These are phyloP conservation scores for Rhagologus leucostigma DNA, from an alignment of 2,113 vertebrate species.

Conservation along the genomic window DNA sequence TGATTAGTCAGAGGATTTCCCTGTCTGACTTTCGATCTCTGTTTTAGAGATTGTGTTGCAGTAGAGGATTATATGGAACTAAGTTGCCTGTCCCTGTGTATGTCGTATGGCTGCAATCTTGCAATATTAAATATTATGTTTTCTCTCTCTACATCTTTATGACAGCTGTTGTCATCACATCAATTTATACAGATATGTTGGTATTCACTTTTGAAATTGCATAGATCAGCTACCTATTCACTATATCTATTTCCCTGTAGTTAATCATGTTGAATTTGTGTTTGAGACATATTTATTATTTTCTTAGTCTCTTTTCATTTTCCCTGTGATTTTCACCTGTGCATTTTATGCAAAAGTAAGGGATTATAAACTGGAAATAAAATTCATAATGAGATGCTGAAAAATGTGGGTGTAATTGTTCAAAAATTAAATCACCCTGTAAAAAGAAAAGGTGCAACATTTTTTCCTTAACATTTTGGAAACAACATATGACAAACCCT, in stretches of 20 bases:
- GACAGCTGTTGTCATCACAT: background rate
- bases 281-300: background rate
- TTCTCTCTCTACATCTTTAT: background rate
- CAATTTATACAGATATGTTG: background rate
- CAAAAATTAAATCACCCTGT: background rate
- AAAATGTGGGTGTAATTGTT: background rate
- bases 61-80: background rate
- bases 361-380: background rate
- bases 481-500: background rate
- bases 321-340: background rate
- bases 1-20: background rate
- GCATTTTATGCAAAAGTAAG: background rate
- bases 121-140: background rate
- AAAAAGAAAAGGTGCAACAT: background rate
- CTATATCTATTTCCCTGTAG: background rate
- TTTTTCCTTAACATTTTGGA: background rate
- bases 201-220: background rate
- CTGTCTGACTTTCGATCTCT: background rate
- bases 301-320: background rate
- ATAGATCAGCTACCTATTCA: background rate
- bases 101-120: background rate
- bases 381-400: background rate
- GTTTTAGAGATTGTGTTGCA: background rate
- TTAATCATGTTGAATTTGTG: background rate
- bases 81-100: background rate